Conservation (phyloP, 2,113 vertebrate species). For the Rhegmatorhina hoffmannsi region DNA sequence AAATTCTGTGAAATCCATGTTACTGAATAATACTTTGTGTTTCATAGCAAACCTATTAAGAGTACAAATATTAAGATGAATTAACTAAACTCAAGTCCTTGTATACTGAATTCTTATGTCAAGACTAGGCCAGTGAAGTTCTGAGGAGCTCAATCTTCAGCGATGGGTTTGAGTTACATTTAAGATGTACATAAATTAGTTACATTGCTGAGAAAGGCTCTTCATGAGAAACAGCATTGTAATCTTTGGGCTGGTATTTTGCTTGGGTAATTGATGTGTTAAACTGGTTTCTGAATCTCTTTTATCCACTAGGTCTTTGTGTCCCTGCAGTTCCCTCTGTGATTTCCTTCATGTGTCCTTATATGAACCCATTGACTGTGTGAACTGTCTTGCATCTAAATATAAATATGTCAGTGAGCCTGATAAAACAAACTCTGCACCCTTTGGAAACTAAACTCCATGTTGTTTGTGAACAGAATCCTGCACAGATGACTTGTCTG, state of each 20-base stretch:
- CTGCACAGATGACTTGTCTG: background rate
- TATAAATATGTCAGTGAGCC: conserved; percentile 33
- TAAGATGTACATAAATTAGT: background rate
- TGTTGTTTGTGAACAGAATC: conserved; percentile 6
- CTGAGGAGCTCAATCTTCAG: background rate
- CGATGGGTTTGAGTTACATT: background rate
- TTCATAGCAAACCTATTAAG: background rate
- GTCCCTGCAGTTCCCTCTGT: background rate
- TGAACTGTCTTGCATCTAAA: conserved; percentile 32
- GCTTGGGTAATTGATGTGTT: background rate
- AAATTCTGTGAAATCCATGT: background rate
- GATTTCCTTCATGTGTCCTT: conserved; percentile 27
- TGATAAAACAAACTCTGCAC: conserved; percentile 25
- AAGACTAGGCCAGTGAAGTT: background rate
- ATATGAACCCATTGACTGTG: conserved; percentile 10
- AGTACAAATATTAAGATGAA: background rate
- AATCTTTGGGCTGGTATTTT: background rate
- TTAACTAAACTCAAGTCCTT: background rate
- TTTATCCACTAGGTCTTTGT: background rate
- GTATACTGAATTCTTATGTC: background rate
- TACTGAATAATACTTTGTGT: background rate
- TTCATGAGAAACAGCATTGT: background rate
- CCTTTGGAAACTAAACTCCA: background rate
- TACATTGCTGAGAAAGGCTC: background rate
- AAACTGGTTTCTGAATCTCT: conserved; percentile 15